These are phyloP conservation scores for Phrynocephalus guinanensis DNA, from an alignment of 2,797 vertebrate genomes.

Conservation along the genomic window DNA sequence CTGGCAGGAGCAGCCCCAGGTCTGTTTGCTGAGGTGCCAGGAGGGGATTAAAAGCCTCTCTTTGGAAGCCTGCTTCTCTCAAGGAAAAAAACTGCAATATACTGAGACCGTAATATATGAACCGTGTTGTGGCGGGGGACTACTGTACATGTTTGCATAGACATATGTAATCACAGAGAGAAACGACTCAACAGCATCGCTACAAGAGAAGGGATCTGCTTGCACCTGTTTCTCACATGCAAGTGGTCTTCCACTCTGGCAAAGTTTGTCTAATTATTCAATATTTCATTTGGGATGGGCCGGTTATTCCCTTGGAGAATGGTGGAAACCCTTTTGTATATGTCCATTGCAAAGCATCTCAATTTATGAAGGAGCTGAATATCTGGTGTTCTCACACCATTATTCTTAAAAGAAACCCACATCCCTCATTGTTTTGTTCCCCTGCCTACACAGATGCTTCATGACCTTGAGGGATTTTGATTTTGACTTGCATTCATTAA, in stretches of 20 bases:
- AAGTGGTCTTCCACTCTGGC: constrained; percentile 46
- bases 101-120: too few species aligned
- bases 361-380: background rate
- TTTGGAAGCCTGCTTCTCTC: too few species aligned
- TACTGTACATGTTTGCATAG: too few species aligned
- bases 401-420: background rate
- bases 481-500: background rate
- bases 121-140: too few species aligned
- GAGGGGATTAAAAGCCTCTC: too few species aligned
- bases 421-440: background rate
- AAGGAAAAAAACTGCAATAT: too few species aligned
- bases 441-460: background rate
- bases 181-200: constrained; percentile 3
- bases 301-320: constrained; percentile 19
- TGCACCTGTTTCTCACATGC: background rate
- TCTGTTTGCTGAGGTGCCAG: too few species aligned
- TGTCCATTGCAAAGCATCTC: background rate
- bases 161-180: too few species aligned
- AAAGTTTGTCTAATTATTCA: constrained; percentile 48
- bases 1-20: too few species aligned
- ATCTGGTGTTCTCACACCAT: too few species aligned
- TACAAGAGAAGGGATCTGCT: constrained; percentile 3
- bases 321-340: background rate
- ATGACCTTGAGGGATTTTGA: background rate
- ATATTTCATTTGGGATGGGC: constrained; percentile 29